A percentile compares a stretch with the other conserved stretches of the same genome.
phyloP scores from a whole-genome alignment of 2,113 vertebrate genomes.

The Triplophysa dalaica region DNA sequence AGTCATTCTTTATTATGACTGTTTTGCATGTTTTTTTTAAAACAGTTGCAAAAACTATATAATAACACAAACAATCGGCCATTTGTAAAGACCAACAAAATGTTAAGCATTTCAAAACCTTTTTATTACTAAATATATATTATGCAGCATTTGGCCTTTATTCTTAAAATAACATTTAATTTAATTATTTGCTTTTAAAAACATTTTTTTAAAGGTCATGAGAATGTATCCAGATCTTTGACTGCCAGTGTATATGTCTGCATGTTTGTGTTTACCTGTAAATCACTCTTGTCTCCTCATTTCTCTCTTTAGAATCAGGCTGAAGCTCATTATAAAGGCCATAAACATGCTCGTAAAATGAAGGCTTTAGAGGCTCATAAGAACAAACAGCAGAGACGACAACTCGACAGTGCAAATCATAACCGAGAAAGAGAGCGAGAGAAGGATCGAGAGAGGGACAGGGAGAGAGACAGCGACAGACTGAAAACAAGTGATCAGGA shows the following conservation, averaged over 20 bases:
- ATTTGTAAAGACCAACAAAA: too few species aligned
- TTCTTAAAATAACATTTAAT: too few species aligned
- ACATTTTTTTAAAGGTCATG: too few species aligned
- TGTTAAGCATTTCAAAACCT: too few species aligned
- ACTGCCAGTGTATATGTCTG: slow-evolving; percentile 1
- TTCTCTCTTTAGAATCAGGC: slow-evolving; percentile 87
- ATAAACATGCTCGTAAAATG: slow-evolving; percentile 92
- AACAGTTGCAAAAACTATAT: too few species aligned
- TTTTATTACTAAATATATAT: too few species aligned
- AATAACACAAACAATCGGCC: too few species aligned
- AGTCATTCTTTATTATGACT: too few species aligned
- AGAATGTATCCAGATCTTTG: neutral
- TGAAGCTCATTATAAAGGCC: slow-evolving; percentile 97
- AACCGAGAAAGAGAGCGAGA: slow-evolving; percentile 63
- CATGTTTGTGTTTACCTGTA: neutral
- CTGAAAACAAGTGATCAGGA: slow-evolving; percentile 58
- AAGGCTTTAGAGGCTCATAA: slow-evolving; percentile 88
- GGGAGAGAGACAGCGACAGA: slow-evolving; percentile 56
- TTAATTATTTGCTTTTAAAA: too few species aligned
- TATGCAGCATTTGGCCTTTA: too few species aligned
- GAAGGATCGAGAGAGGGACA: slow-evolving; percentile 55
- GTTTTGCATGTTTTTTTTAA: too few species aligned
- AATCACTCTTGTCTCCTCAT: neutral
- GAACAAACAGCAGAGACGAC: slow-evolving; percentile 75
- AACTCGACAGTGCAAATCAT: slow-evolving; percentile 48